These are phyloP conservation scores for Calidris pygmaea DNA, from an alignment of 2,113 vertebrate genomes.

Conservation along the genomic window DNA sequence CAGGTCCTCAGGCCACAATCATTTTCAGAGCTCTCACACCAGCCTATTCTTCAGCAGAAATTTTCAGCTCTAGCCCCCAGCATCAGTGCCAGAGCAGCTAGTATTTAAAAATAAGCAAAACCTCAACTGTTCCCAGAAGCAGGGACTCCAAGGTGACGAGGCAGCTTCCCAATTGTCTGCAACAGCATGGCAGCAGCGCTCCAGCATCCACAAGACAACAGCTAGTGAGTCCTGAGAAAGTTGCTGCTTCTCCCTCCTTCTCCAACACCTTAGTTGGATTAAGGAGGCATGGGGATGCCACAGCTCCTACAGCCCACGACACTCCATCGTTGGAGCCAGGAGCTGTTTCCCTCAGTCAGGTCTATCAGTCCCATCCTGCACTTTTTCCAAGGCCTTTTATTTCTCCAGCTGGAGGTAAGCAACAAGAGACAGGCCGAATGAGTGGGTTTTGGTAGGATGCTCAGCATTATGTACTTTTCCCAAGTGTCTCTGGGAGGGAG, in stretches of 20 bases:
- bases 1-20: not conserved
- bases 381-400: not conserved
- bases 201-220: not conserved
- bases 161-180: not conserved
- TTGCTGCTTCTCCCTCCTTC: not conserved
- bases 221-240: not conserved
- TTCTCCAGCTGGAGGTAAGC: not conserved
- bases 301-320: not conserved
- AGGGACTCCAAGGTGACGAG: not conserved
- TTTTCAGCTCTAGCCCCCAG: not conserved
- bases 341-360: not conserved
- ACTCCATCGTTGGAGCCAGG: not conserved
- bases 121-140: not conserved
- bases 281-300: not conserved
- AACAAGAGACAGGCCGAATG: not conserved
- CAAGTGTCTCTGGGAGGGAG: not conserved
- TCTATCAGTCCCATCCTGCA: not conserved
- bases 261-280: not conserved
- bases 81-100: not conserved
- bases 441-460: not conserved
- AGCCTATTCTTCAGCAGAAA: not conserved
- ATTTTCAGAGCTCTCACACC: not conserved
- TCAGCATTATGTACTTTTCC: not conserved
- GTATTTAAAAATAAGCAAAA: not conserved
- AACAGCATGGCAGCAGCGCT: fast-evolving